These are phyloP conservation scores for Myoxocephalus aenaeus DNA, from an alignment of 2,797 vertebrate species.

Conservation along the genomic window DNA sequence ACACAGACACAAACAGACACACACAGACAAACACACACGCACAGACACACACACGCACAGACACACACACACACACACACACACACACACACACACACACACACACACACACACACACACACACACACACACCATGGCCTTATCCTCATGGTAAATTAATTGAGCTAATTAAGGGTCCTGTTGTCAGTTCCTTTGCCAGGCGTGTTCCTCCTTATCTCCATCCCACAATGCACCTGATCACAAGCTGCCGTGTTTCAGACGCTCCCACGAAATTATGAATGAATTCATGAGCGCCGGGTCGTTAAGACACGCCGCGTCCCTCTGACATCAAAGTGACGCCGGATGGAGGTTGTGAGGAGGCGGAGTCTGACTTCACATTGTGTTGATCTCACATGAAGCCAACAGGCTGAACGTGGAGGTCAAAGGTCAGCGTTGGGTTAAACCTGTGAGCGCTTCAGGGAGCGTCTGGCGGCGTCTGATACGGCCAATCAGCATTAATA, in stretches of 20 bases:
- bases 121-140: not conserved
- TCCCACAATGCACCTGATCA: conserved; percentile 82
- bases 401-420: conserved; percentile 41
- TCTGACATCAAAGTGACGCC: conserved; percentile 64
- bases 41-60: too few relatives aligned
- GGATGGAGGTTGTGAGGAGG: conserved; percentile 20
- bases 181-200: conserved; percentile 79
- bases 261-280: conserved; percentile 73
- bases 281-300: conserved; percentile 66
- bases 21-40: not conserved
- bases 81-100: too few relatives aligned
- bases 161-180: conserved; percentile 79
- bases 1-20: not conserved
- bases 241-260: conserved; percentile 74
- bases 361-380: conserved; percentile 19
- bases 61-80: too few relatives aligned
- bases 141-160: conserved; percentile 79
- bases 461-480: conserved; percentile 56
- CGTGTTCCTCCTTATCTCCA: conserved; percentile 79
- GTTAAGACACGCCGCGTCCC: conserved; percentile 54
- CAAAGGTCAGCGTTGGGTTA: conserved; percentile 48
- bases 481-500: conserved; percentile 41
- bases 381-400: conserved; percentile 57
- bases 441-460: conserved; percentile 50
- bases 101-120: not conserved